Base-by-base conservation (phyloP, 1,140 invertebrate species). In the Meloidogyne chitwoodi region DNA sequence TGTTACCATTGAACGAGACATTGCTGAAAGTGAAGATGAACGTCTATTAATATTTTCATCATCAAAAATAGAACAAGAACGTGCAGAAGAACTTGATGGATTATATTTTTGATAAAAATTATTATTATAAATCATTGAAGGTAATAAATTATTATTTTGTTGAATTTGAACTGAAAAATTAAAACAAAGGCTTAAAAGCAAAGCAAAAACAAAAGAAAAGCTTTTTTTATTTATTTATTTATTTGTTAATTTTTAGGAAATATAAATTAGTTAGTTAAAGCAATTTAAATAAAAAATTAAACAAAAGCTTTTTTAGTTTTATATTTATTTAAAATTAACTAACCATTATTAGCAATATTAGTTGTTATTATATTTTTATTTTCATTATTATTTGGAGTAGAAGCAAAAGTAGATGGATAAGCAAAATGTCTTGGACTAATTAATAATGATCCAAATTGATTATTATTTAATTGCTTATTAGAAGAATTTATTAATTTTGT, bases 1-100 rank as follows among this genome's bases (percentile, higher is more conserved):
- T 10, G 74, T 74, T 29, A 78, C 76, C 77, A 78, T 78, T 34
- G 77, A 78, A 24, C 77, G 77, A 4, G 77, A 80, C 77, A 78
- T 78, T 27, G 38, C 76, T 12, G 38, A 61, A 11, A 73, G 71
- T 8, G 71, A 73, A 38, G 71, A 44, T 61, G 71, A 73, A 1
- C 71, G 71, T 64, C 61, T 61, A 14, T 73, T 61, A 73, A 64
- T 70, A 61, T 56, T 56, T 56, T 56, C 48, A n/a, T 56, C 48
- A n/a, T 61, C 12, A 29, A 27, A 73, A 38, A 24, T 64, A 6
- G 64, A n/a, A 61, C 38, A 73, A 61, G 71, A 73, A 31, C 71
- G 71, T 29, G 71, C 48, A 31, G 71, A 70, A 68, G 26, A 26
- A 61, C 34, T 63, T 63, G 41, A 48, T 63, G 71, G 56, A 34